These are phyloP conservation scores for Embiotoca jacksoni DNA, from an alignment of 2,113 vertebrate genomes.

Conservation along the genomic window DNA sequence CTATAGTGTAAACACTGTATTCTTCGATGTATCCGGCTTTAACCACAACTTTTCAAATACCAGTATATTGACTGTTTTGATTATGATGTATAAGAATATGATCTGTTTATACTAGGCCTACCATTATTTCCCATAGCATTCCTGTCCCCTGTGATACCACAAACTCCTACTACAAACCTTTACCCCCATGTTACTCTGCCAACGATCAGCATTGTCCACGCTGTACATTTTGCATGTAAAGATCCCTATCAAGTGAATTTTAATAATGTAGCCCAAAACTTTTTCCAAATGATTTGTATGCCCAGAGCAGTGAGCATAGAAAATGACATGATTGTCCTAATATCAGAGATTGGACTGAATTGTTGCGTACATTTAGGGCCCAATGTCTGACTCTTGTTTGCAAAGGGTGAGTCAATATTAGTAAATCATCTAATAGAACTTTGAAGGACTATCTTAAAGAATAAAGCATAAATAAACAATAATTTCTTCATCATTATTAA, in stretches of 20 bases:
- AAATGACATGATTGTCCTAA: too few species aligned
- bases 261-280: too few species aligned
- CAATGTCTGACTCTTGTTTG: neutral
- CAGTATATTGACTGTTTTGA: neutral
- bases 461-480: neutral
- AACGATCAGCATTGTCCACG: too few species aligned
- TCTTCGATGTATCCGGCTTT: neutral
- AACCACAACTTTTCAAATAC: neutral
- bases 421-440: neutral
- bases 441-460: neutral
- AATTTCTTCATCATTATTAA: neutral
- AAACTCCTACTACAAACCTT: neutral
- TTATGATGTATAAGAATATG: too few species aligned
- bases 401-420: neutral
- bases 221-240: neutral
- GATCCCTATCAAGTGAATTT: neutral
- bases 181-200: too few species aligned
- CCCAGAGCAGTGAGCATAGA: too few species aligned
- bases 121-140: too few species aligned
- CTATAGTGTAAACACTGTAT: conserved; percentile 48
- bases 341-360: too few species aligned
- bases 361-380: too few species aligned
- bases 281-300: too few species aligned
- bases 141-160: neutral
- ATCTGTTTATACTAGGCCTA: too few species aligned